phyloP scores from a whole-genome alignment of 2,888 invertebrate species.

The Drosophila paracracens region DNA sequence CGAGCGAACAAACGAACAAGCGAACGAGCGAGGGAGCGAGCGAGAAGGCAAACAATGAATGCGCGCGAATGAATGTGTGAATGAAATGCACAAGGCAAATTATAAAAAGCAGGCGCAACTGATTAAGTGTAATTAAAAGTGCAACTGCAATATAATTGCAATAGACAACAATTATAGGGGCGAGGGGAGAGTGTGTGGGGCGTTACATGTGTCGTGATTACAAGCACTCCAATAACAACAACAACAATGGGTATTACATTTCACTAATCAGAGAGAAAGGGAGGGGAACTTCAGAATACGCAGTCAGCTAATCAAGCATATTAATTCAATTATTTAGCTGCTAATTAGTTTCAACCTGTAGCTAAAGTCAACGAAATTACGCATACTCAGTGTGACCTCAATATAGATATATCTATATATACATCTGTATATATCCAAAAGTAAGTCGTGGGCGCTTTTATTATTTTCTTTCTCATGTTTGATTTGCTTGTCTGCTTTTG shows the following conservation, averaged over 20 bases:
- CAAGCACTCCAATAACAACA: constrained; percentile 7
- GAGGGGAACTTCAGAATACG: background rate
- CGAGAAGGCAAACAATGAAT: constrained; percentile 25
- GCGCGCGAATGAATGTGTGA: constrained; percentile 35
- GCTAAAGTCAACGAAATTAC: constrained; percentile 26
- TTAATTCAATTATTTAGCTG: constrained; percentile 49
- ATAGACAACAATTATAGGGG: background rate
- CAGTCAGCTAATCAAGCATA: constrained; percentile 29
- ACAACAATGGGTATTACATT: constrained; percentile 20
- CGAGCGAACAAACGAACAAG: background rate
- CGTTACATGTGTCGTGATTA: constrained; percentile 12
- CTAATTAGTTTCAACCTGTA: constrained; percentile 62
- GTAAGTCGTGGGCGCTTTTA: constrained; percentile 14
- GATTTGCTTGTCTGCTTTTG: background rate
- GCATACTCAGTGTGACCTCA: constrained; percentile 59
- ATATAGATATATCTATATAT: background rate
- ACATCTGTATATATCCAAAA: background rate
- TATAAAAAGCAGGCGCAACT: constrained; percentile 41
- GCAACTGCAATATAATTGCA: constrained; percentile 48
- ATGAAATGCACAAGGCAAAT: constrained; percentile 43
- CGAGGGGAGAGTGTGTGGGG: background rate
- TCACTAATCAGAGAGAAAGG: constrained; percentile 15
- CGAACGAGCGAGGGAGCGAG: constrained; percentile 20
- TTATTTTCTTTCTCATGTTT: constrained; percentile 2
- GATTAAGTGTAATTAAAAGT: constrained; percentile 65